Evolutionary conservation across 2,113 vertebrate genomes (phyloP).

Genomic region (Origma solitaria): DNA sequence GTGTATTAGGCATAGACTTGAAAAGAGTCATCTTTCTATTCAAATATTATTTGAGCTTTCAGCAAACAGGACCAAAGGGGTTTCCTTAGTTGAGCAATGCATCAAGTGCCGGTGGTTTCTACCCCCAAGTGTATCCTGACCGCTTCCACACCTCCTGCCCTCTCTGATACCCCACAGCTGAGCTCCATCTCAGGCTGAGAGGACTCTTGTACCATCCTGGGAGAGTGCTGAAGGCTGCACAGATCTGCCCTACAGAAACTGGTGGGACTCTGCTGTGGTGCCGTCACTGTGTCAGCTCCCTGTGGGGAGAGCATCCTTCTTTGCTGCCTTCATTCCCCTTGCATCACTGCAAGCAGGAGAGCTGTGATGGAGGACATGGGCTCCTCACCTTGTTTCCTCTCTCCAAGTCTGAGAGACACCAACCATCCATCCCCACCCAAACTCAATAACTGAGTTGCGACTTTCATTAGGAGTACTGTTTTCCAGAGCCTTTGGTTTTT

Average conservation of each 20-base stretch:
- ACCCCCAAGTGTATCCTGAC: neutral
- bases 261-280: neutral
- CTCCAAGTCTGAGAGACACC: neutral
- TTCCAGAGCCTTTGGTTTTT: neutral
- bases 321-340: neutral
- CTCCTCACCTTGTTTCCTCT: neutral
- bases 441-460: neutral
- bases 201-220: neutral
- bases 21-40: neutral
- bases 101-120: neutral
- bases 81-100: neutral
- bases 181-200: neutral
- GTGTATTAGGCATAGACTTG: neutral
- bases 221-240: neutral
- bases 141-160: neutral
- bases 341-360: neutral
- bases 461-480: neutral
- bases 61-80: neutral
- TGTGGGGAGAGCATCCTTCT: neutral
- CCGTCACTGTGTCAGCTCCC: neutral
- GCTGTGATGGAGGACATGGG: neutral
- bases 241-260: neutral
- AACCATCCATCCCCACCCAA: neutral
- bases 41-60: neutral
- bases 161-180: neutral